A percentile compares a stretch with the other conserved stretches of the same genome.
These are phyloP conservation scores for Zoanthus sansibaricus DNA, from an alignment of 92 coral and sea anemone genomes.

Conservation along the genomic window DNA sequence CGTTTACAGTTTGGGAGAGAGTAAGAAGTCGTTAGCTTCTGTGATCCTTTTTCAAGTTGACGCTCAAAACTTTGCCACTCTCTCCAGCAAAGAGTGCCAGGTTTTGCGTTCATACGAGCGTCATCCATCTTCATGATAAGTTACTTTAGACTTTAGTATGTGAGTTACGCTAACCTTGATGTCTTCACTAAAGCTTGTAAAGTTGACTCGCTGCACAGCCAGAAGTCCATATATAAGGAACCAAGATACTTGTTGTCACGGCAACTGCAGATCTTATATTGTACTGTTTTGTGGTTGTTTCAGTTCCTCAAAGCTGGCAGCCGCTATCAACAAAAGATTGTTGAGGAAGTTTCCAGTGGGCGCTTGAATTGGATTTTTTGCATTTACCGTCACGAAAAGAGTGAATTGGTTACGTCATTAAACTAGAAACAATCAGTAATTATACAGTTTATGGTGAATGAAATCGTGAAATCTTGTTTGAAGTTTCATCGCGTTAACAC, in stretches of 20 bases:
- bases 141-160: not conserved
- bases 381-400: not conserved
- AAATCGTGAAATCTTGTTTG: no score
- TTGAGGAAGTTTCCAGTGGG: not conserved
- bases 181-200: no score
- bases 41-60: not conserved
- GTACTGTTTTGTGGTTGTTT: not conserved
- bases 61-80: constrained; percentile 40
- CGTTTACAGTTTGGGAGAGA: not conserved
- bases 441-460: no score
- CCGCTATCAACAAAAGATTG: not conserved
- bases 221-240: not conserved
- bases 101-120: not conserved
- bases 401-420: no score
- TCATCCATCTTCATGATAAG: constrained; percentile 14
- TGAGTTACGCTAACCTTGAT: not conserved
- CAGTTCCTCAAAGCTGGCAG: no score
- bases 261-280: not conserved
- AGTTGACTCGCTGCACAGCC: not conserved
- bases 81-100: not conserved
- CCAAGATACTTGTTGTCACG: not conserved
- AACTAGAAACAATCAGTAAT: no score
- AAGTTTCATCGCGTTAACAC: no score
- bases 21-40: not conserved
- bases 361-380: not conserved